Conservation (phyloP, 2,888 invertebrate genomes). For the Ectemnius cavifrons region DNA sequence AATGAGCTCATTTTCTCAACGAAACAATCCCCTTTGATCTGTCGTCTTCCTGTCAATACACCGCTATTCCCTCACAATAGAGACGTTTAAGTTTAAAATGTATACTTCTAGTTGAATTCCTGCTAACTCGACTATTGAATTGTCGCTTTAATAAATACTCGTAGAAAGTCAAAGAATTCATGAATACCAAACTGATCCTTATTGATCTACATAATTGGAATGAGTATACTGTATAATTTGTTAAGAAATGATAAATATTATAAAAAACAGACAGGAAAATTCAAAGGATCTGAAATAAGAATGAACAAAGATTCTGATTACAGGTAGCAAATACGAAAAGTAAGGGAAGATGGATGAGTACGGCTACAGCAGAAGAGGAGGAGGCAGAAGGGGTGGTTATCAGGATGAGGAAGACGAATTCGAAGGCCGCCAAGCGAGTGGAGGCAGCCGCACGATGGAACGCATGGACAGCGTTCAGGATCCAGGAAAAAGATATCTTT, state of each 20-base stretch:
- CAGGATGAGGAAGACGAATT: conserved; percentile 43
- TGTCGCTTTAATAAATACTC: too few species aligned
- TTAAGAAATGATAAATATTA: too few species aligned
- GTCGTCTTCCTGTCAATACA: not conserved
- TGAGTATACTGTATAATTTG: too few species aligned
- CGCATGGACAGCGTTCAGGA: conserved; percentile 84
- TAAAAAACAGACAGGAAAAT: too few species aligned
- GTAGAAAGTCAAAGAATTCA: too few species aligned
- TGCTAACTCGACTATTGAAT: not conserved
- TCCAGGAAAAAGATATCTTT: conserved; percentile 86
- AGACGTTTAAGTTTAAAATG: not conserved
- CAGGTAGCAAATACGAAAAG: conserved; percentile 1
- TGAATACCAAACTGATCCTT: too few species aligned
- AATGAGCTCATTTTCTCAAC: conserved; percentile 37
- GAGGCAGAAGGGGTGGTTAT: conserved; percentile 39
- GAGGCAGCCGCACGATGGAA: conserved; percentile 58
- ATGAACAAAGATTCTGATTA: too few species aligned
- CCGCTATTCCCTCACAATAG: not conserved
- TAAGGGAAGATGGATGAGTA: conserved; percentile 60
- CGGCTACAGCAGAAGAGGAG: conserved; percentile 57
- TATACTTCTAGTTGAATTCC: not conserved
- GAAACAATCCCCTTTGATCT: not conserved
- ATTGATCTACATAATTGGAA: too few species aligned
- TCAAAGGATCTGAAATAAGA: too few species aligned
- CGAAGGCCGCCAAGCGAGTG: conserved; percentile 25